Conservation (phyloP, 2,113 vertebrate species). For the Chloroceryle aenea region DNA sequence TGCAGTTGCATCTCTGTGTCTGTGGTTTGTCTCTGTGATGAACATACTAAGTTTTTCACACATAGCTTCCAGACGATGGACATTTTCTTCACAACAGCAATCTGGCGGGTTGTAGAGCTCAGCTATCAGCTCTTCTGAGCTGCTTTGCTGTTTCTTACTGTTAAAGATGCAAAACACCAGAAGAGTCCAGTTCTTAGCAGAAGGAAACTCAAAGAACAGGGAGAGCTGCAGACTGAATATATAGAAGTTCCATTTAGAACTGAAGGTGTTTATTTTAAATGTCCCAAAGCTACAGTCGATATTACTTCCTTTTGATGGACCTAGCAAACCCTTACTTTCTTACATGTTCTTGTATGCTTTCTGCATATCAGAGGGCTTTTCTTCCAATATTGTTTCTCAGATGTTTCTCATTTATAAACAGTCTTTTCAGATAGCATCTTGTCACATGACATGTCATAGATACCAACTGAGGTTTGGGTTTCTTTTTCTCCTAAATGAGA, state of each 20-base stretch:
- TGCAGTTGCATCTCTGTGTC: not conserved
- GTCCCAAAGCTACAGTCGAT: not conserved
- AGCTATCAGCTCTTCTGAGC: not conserved
- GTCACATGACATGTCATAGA: not conserved
- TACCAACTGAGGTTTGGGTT: not conserved
- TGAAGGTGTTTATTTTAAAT: not conserved
- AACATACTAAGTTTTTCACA: not conserved
- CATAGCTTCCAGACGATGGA: not conserved
- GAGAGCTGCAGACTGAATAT: not conserved
- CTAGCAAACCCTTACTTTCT: not conserved
- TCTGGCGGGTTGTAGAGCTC: not conserved
- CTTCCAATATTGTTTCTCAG: not conserved
- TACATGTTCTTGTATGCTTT: not conserved
- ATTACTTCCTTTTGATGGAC: not conserved
- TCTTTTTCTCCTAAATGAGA: conserved; percentile 32
- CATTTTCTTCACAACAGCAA: not conserved
- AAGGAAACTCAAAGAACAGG: not conserved
- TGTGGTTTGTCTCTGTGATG: not conserved
- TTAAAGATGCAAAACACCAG: not conserved
- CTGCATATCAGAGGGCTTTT: conserved; percentile 1
- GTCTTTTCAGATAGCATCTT: conserved; percentile 39
- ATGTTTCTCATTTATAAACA: not conserved
- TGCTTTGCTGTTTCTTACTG: not conserved
- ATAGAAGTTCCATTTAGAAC: not conserved
- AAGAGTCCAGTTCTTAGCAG: not conserved